phyloP scores from a whole-genome alignment of 2,113 vertebrate species.

The Petrocephalus zakoni region DNA sequence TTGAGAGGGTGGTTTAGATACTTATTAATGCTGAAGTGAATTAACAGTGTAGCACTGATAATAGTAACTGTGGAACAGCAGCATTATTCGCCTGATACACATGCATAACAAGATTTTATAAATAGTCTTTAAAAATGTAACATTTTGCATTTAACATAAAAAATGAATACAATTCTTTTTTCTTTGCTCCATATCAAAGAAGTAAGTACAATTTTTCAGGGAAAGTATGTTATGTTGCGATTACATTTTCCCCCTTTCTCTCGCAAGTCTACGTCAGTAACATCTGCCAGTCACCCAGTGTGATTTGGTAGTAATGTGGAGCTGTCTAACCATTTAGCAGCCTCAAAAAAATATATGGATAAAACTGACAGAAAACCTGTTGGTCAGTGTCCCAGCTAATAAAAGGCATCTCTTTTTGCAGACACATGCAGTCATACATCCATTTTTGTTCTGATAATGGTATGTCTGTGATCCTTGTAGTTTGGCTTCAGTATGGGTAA shows the following conservation, averaged over 20 bases:
- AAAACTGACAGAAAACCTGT: neutral
- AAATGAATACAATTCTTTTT: neutral
- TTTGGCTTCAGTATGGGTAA: neutral
- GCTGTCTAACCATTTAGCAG: neutral
- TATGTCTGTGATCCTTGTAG: neutral
- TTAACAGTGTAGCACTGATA: slow-evolving; percentile 32
- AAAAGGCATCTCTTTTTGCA: slow-evolving; percentile 10
- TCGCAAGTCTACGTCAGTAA: neutral
- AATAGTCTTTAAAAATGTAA: neutral
- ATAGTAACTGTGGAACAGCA: slow-evolving; percentile 16
- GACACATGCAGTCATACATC: neutral
- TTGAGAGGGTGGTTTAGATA: slow-evolving; percentile 21
- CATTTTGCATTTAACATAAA: neutral
- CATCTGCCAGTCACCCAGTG: neutral
- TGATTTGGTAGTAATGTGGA: neutral
- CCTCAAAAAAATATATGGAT: neutral
- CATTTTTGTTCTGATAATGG: slow-evolving; percentile 1
- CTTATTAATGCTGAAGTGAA: slow-evolving; percentile 18
- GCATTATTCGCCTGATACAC: neutral
- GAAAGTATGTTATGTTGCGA: neutral
- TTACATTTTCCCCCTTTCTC: neutral
- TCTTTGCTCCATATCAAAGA: neutral
- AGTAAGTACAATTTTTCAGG: neutral
- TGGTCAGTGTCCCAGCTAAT: neutral
- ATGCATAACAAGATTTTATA: neutral